Evolutionary conservation across 2,113 vertebrate species (phyloP).

Genomic region (Cricetomys ansorgei): DNA sequence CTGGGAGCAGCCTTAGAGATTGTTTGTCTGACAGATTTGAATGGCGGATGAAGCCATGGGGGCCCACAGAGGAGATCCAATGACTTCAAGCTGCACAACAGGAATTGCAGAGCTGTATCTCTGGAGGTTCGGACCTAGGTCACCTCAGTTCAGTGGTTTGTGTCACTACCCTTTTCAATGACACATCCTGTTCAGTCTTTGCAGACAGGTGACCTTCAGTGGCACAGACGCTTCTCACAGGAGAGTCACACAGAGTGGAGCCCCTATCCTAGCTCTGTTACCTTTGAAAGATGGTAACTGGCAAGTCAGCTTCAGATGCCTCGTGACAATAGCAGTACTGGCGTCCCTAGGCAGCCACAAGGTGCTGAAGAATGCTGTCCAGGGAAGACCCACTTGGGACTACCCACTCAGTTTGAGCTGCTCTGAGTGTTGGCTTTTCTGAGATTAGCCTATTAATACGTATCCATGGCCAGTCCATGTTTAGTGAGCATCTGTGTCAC

Average conservation of each 20-base stretch:
- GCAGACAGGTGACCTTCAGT: not conserved
- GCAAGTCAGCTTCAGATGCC: not conserved
- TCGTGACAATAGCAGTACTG: not conserved
- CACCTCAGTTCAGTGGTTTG: not conserved
- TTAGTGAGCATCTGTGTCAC: not conserved
- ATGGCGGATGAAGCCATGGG: not conserved
- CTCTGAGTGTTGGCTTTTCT: not conserved
- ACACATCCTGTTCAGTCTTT: not conserved
- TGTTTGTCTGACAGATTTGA: not conserved
- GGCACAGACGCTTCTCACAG: not conserved
- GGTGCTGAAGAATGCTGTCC: no score
- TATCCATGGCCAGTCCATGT: not conserved
- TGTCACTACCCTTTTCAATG: not conserved
- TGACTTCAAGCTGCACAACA: not conserved
- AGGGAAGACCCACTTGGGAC: not conserved
- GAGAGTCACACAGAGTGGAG: not conserved
- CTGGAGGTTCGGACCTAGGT: not conserved
- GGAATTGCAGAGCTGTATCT: not conserved
- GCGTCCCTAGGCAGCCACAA: not conserved
- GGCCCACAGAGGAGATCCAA: not conserved
- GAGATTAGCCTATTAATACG: not conserved
- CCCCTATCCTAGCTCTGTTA: not conserved
- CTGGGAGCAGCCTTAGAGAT: not conserved
- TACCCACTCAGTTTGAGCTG: not conserved
- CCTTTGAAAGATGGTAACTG: not conserved